Conservation (phyloP, 2,797 vertebrate species). For the Trachops cirrhosus region DNA sequence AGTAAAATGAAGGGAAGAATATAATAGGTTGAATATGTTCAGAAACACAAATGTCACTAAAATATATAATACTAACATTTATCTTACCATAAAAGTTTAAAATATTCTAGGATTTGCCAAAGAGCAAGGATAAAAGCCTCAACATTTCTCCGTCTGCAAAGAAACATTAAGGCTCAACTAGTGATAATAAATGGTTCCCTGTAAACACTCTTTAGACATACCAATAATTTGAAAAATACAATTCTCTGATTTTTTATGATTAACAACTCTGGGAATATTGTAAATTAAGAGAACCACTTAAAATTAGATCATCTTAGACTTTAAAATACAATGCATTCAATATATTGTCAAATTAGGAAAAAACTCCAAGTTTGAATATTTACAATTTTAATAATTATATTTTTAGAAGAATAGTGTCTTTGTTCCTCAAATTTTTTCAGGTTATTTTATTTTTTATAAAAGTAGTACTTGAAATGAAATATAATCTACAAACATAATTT, state of each 20-base stretch:
- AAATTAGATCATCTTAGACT: not conserved
- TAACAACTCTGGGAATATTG: not conserved
- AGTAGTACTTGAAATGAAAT: not conserved
- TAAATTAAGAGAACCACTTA: constrained; percentile 10
- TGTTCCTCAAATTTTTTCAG: not conserved
- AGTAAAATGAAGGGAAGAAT: not conserved
- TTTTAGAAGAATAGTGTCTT: not conserved
- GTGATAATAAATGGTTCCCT: not conserved
- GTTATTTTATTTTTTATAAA: not conserved
- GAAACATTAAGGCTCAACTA: not conserved
- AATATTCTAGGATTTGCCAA: not conserved
- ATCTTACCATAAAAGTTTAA: not conserved
- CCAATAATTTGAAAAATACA: not conserved
- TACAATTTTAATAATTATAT: not conserved
- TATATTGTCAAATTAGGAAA: not conserved
- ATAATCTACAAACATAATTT: not conserved
- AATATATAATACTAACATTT: not conserved
- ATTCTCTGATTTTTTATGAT: not conserved
- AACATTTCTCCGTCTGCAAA: not conserved
- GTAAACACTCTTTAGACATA: not conserved
- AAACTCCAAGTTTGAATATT: not conserved
- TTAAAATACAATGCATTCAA: not conserved
- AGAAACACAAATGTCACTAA: not conserved
- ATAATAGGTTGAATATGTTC: not conserved
- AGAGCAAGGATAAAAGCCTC: not conserved